Evolutionary conservation across 2,888 invertebrate species (phyloP), one percentile per base, ranked within the genome.

Genomic region (Lacanobia wlatinum): DNA sequence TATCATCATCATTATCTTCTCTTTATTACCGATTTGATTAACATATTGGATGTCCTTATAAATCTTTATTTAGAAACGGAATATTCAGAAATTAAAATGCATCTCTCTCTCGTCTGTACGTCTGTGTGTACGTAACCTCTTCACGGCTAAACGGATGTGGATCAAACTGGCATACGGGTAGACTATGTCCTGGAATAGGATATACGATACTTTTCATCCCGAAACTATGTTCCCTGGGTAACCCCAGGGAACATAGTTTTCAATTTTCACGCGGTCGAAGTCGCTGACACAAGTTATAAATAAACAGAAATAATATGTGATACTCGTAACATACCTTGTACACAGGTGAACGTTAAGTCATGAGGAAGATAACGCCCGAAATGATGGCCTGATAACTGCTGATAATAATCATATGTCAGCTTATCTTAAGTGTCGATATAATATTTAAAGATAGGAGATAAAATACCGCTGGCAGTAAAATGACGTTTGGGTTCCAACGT

Each of bases 401-500:
- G 76, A 82, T 76, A 70, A 21, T 61, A 38, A 82, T 70, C 69
- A 72, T 62, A 48, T 67, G 64, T 56, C 60, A 61, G 56, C 28
- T 76, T 70, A 79, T 82, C 71, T 61, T 67, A 76, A 76, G 79
- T 74, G 21, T 78, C 23, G 55, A 74, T 74, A 70, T 61, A 53
- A 66, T 68, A 82, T 74, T 78, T 59, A 55, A 46, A 64, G 64
- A 68, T 81, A 64, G 2, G 5, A 52, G 59, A 73, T 53, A 73
- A 64, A 53, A 52, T 55, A 63, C 59, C 38, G 40, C 10, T 10
- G 4, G 0, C 23, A 63, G 67, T 56, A 52, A 56, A 50, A 14
- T 38, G 34, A 60, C 40, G 34, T 55, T n/a, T 50, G 58, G n/a
- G 60, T 77, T 40, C 14, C 40, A 52, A 75, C 21, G 18, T 21